Conservation (phyloP, 2,113 vertebrate genomes). For the Gambusia affinis region DNA sequence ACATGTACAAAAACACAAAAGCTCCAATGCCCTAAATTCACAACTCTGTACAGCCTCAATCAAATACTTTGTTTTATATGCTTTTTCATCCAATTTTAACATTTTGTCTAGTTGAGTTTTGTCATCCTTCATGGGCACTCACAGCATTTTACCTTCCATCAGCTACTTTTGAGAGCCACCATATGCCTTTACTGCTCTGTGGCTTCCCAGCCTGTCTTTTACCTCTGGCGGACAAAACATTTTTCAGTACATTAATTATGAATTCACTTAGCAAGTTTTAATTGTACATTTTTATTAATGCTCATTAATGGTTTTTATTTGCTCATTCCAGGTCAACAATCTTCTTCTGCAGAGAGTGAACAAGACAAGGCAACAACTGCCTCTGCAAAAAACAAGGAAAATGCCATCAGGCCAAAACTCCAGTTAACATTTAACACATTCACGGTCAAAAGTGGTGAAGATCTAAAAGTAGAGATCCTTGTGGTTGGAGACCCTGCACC, state of each 20-base stretch:
- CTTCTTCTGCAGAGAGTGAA: conserved; percentile 10
- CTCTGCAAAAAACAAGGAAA: conserved; percentile 86
- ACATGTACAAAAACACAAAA: no score
- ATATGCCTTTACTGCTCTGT: neutral
- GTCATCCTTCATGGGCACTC: no score
- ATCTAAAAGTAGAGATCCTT: conserved; percentile 92
- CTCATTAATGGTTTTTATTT: neutral
- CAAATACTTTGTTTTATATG: no score
- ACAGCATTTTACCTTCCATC: neutral
- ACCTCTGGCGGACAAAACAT: neutral
- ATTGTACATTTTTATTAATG: neutral
- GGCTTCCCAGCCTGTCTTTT: neutral
- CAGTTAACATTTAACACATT: conserved; percentile 89
- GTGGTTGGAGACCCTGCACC: conserved; percentile 88
- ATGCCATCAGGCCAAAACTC: conserved; percentile 89
- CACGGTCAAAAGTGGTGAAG: conserved; percentile 89
- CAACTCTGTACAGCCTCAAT: no score
- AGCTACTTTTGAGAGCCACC: neutral
- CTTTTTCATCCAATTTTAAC: no score
- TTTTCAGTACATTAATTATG: neutral
- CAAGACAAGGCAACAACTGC: conserved; percentile 69
- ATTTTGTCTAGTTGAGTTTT: no score
- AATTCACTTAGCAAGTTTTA: neutral
- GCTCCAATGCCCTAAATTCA: no score
- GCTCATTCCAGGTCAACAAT: conserved; percentile 35